These are phyloP conservation scores for Liposcelis brunnea DNA, from an alignment of 2,888 invertebrate species.

Conservation along the genomic window DNA sequence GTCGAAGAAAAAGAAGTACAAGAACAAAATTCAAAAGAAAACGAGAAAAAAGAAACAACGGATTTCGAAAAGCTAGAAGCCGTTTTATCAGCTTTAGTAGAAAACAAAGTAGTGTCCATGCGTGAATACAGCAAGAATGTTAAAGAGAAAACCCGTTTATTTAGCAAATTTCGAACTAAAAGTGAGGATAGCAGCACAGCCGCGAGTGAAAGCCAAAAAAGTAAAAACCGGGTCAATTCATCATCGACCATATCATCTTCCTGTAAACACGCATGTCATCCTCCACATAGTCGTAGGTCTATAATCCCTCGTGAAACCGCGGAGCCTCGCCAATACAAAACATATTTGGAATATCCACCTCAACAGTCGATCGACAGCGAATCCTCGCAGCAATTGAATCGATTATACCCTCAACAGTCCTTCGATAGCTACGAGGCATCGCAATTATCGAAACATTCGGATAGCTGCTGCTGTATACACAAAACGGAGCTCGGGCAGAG, in stretches of 20 bases:
- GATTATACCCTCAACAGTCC: conserved; percentile 4
- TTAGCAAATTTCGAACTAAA: background rate
- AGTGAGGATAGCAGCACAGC: conserved; percentile 5
- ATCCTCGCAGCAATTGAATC: background rate
- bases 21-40: background rate
- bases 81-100: conserved; percentile 50
- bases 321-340: background rate
- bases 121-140: background rate
- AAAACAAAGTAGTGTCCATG: conserved; percentile 49
- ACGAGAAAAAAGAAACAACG: background rate
- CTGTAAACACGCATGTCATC: conserved; percentile 23
- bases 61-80: conserved; percentile 41
- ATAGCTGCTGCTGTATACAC: conserved; percentile 4
- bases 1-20: background rate
- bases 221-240: conserved; percentile 25
- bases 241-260: conserved; percentile 29
- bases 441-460: conserved; percentile 1
- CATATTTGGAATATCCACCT: background rate
- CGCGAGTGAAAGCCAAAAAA: background rate
- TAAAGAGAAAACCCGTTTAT: conserved; percentile 1
- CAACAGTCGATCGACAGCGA: conserved; percentile 1
- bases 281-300: conserved; percentile 12
- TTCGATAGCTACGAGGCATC: conserved; percentile 7
- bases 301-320: background rate
- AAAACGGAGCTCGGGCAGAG: background rate